Evolutionary conservation across 2,888 invertebrate species (phyloP).

Genomic region (Barypeithes pellucidus): DNA sequence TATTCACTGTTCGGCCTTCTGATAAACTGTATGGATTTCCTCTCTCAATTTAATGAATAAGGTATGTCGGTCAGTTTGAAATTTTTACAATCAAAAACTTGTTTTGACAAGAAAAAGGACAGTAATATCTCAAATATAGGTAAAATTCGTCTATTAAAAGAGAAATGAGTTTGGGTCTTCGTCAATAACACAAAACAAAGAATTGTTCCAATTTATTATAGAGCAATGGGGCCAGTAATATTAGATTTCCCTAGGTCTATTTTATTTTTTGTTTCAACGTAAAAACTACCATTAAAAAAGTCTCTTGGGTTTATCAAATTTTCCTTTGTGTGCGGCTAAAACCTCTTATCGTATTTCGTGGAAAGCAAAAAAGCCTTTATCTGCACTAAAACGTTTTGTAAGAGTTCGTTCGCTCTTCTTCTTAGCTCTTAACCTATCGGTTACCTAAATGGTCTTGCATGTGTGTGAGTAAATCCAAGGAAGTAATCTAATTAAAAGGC

Average conservation of each 20-base stretch:
- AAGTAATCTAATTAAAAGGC: too few relatives aligned
- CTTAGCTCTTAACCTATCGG: conserved; percentile 9
- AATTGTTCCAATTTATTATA: background rate
- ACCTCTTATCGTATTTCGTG: conserved; percentile 25
- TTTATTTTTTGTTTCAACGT: conserved; percentile 19
- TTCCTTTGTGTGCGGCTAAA: conserved; percentile 18
- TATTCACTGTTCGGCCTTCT: too few relatives aligned
- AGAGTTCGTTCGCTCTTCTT: background rate
- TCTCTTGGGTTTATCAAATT: conserved; percentile 31
- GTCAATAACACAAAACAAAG: background rate
- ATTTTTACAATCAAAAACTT: too few relatives aligned
- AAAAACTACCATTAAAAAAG: conserved; percentile 24
- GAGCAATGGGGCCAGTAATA: background rate
- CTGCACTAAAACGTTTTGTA: conserved; percentile 8
- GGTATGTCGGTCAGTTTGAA: too few relatives aligned
- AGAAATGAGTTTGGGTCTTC: background rate
- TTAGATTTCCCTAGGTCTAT: conserved; percentile 8
- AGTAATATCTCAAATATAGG: too few relatives aligned
- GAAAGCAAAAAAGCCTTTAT: conserved; percentile 13
- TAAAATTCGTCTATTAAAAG: too few relatives aligned
- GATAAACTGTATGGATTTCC: too few relatives aligned
- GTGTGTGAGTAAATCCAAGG: too few relatives aligned
- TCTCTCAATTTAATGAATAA: too few relatives aligned
- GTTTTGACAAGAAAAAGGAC: too few relatives aligned
- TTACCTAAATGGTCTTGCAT: background rate